Conservation (phyloP, 2,888 invertebrate genomes). For the Macaria notata region DNA sequence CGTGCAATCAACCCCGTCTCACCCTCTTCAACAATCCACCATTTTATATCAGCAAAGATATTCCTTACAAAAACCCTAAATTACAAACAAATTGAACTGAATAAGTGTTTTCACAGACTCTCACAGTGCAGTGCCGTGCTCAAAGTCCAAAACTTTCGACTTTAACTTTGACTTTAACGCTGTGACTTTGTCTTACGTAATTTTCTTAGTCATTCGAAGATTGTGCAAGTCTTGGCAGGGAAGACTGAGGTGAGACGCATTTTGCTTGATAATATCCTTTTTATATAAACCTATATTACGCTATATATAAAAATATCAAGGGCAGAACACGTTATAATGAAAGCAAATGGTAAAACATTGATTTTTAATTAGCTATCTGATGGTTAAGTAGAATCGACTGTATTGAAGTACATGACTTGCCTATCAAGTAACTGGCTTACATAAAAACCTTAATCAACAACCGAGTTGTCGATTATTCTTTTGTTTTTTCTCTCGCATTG, state of each 20-base stretch:
- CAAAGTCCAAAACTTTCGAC: constrained; percentile 19
- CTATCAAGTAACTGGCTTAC: no score
- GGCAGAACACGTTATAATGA: no score
- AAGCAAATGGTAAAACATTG: constrained; percentile 9
- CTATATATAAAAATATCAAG: not conserved
- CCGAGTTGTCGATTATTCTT: no score
- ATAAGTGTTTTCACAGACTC: constrained; percentile 20
- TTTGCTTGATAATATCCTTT: not conserved
- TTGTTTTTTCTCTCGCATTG: no score
- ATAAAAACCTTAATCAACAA: no score
- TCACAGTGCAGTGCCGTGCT: constrained; percentile 38
- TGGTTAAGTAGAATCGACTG: no score
- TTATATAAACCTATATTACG: not conserved
- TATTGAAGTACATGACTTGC: not conserved
- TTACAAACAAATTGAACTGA: constrained; percentile 16
- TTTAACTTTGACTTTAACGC: constrained; percentile 18
- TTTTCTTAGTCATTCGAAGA: constrained; percentile 41
- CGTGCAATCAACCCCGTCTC: constrained; percentile 44
- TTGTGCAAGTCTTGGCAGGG: constrained; percentile 41
- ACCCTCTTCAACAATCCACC: constrained; percentile 58
- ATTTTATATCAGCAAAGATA: constrained; percentile 62
- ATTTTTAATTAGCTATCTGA: constrained; percentile 22
- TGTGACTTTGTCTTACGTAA: constrained; percentile 47
- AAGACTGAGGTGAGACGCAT: constrained; percentile 27
- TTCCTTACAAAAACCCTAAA: constrained; percentile 25